Evolutionary conservation across 2,888 invertebrate genomes (phyloP), one percentile per base, ranked within the genome.

Genomic region (Rotaria socialis): DNA sequence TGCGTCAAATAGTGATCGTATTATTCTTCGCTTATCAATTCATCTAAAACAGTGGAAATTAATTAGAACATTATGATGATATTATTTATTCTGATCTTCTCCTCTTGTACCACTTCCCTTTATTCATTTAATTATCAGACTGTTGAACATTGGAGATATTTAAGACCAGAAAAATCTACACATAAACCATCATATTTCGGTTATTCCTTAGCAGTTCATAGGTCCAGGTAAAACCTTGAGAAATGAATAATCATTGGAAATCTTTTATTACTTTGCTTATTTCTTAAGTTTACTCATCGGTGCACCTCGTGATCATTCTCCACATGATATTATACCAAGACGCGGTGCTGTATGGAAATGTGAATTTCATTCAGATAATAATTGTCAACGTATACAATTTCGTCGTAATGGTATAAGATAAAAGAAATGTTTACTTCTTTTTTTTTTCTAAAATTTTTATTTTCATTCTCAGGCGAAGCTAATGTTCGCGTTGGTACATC

Each of bases 91-190:
- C 43, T 47, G 0, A 47, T 24, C 10, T 80, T 80, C 47, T 47
- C 10, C 10, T 80, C 80, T 0, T n/a, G 10, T 47, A 47, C n/a
- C 0, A 47, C 80, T 47, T 47, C 47, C 24, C 47, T 80, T 43
- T 47, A 80, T 47, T 43, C 80, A 43, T 80, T 80, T 19, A 80
- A 80, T 80, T 80, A 47, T 80, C 80, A 80, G 47, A 80, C 80
- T 4, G 80, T 80, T 80, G 80, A 80, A 47, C 80, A 80, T 47
- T 80, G 80, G 80, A 80, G 80, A 47, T 80, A 80, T 80, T 80
- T 80, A 47, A 80, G 4, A 24, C 47, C n/a, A 24, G 80, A 80
- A 41, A 47, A 22, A 80, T 35, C 8, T 4, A n/a, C 43, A 47
- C n/a, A 43, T 47, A 80, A 24, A 47, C 6, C 67, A 67, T 67